Evolutionary conservation across 1,140 invertebrate genomes (phyloP), one percentile per base, ranked within the genome.

Genomic region (Drosophila quadrilineata): DNA sequence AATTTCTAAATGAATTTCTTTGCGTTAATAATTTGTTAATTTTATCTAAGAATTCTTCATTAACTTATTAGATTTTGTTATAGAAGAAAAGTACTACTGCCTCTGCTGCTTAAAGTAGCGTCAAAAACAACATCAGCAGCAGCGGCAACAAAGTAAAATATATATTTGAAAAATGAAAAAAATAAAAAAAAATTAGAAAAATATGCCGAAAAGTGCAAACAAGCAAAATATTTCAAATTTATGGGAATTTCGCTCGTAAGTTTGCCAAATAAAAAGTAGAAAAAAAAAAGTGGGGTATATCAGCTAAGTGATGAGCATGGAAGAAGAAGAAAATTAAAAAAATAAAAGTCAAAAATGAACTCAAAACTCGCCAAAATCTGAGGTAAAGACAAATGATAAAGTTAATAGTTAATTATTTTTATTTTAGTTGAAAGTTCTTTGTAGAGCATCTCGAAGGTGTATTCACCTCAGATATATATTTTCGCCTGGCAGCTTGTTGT

Each of bases 141-240:
- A 35, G 12, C 22, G 41, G 24, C 43, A 38, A 40, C 6, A 21
- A 26, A 41, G 22, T 40, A 24, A 54, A 40, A 50, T 50, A 48
- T n/a, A n/a, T n/a, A n/a, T n/a, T n/a, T n/a, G n/a, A n/a, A n/a
- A n/a, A n/a, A n/a, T n/a, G n/a, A n/a, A n/a, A n/a, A n/a, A n/a
- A n/a, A n/a, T n/a, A n/a, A n/a, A n/a, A n/a, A n/a, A n/a, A 70
- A 59, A 59, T 60, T 35, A 16, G 57, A 54, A 62, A 72, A 71
- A 68, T 64, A 64, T 69, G 71, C 71, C 76, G 56, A 75, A n/a
- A 85, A 84, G 79, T 85, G 73, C 74, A 84, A 84, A 84, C 70
- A 85, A 71, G 74, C 60, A 67, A 71, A 71, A 84, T 84, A 75
- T 82, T 82, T 75, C 33, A 65, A 63, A 82, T 84, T 84, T 76